Evolutionary conservation across 1,140 invertebrate species (phyloP), one percentile per base, ranked within the genome.

Genomic region (Micrasema longulum): DNA sequence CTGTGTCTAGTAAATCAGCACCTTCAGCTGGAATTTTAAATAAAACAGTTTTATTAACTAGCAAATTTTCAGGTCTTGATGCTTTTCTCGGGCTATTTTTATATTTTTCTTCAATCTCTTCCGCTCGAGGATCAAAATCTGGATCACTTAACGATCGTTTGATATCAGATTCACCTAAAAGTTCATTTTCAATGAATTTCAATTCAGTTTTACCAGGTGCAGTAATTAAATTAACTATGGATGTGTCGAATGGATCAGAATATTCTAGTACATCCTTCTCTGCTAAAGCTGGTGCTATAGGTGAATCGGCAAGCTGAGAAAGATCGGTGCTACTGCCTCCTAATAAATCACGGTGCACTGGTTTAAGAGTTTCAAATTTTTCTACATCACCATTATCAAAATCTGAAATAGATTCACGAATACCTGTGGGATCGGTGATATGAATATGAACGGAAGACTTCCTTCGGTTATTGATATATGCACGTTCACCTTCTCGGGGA

Each of bases 241-340:
- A 94, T 2, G 94, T 95, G 77, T 95, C 93, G 76, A 95, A 95
- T 0, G 93, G 94, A 86, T 96, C 94, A 14, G 90, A 88, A 77
- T 93, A 91, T 48, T 85, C 87, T 12, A 87, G 80, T 48, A 86
- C 84, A 72, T 86, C 81, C 20, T 85, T 79, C 72, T 87, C 86
- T 16, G 36, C 22, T 16, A 87, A 75, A 12, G 80, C 69, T 35
- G 78, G 93, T 65, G 88, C 84, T 48, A 93, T 88, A 0, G 91
- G 91, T 43, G 88, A 84, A 74, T 92, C 89, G 1, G 86, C 87
- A 38, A 94, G 82, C 76, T 89, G 86, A 22, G 88, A 90, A 23
- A 94, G 84, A 80, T 95, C 92, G 31, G 91, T 93, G 14, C 85
- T 87, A 65, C 91, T 94, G 26, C 92, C 91, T 47, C 90, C 91